Evolutionary conservation across 1,140 invertebrate genomes (phyloP).

Genomic region (honey bee (Apis mellifera)): Amel_HAv3.1 CM009938.2:3037501-3038000

Average conservation of each 20-base stretch:
- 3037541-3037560: too few relatives aligned
- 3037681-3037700: constrained; percentile 31
- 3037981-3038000: too few relatives aligned
- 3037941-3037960: background rate
- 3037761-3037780: constrained; percentile 36
- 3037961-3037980: too few relatives aligned
- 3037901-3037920: constrained; percentile 9
- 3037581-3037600: too few relatives aligned
- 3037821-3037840: constrained; percentile 43
- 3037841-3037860: constrained; percentile 28
- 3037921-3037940: background rate
- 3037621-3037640: background rate
- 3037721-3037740: constrained; percentile 45
- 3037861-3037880: constrained; percentile 46
- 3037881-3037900: constrained; percentile 30
- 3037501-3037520: too few relatives aligned
- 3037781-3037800: constrained; percentile 20
- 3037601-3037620: background rate
- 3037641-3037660: background rate
- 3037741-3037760: constrained; percentile 43
- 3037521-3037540: too few relatives aligned
- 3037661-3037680: constrained; percentile 2
- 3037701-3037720: constrained; percentile 31
- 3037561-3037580: too few relatives aligned
- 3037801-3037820: constrained; percentile 32